Percentiles rank a stretch among this genome's conserved stretches.
These are phyloP conservation scores for Melinaea menophilus DNA, from an alignment of 2,888 invertebrate species.

Conservation along the genomic window DNA sequence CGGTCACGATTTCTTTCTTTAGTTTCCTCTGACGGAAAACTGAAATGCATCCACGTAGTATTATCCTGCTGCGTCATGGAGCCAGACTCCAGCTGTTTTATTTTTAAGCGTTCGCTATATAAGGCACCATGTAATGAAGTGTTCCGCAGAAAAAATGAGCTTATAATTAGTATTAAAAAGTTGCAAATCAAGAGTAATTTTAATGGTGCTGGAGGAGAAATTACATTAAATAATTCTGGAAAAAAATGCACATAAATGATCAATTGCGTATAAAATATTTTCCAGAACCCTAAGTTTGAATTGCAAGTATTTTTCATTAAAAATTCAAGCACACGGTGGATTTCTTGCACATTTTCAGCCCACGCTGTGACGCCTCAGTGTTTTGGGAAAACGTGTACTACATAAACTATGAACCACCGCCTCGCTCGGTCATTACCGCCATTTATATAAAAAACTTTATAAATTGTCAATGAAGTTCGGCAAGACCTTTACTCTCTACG, in stretches of 20 bases:
- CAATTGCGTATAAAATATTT: no score
- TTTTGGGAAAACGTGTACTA: constrained; percentile 25
- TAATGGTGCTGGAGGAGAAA: no score
- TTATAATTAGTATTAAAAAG: background rate
- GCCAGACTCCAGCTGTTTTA: background rate
- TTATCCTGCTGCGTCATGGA: background rate
- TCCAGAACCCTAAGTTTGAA: background rate
- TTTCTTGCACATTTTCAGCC: constrained; percentile 26
- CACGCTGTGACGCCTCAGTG: constrained; percentile 31
- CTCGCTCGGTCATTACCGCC: background rate
- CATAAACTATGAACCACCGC: constrained; percentile 15
- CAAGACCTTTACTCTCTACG: no score
- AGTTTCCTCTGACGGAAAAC: background rate
- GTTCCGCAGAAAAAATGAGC: background rate
- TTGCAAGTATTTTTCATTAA: constrained; percentile 10
- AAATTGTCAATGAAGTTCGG: no score
- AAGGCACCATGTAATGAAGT: background rate
- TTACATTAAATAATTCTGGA: no score
- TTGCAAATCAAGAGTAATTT: no score
- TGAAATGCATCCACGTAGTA: background rate
- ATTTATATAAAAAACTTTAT: background rate
- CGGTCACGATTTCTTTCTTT: no score
- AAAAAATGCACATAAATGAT: no score
- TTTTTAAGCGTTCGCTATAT: background rate
- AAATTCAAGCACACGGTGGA: constrained; percentile 16